Evolutionary conservation across 1,140 invertebrate genomes (phyloP).

Genomic region (Neomicropteryx cornuta): DNA sequence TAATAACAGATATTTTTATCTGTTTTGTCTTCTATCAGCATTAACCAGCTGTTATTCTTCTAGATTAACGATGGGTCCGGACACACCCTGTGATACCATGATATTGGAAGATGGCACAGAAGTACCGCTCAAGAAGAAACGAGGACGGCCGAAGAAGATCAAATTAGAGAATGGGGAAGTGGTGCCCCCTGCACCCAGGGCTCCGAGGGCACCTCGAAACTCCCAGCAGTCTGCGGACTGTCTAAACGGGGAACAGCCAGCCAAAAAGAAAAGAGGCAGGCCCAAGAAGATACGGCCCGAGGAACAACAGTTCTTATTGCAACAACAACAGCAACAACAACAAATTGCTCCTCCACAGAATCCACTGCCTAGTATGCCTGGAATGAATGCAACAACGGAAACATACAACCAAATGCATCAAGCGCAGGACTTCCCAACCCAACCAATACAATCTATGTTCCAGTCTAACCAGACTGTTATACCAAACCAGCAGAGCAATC

Average conservation of each 20-base stretch:
- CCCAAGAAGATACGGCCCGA: slow-evolving; percentile 71
- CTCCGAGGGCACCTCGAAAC: slow-evolving; percentile 36
- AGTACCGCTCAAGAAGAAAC: slow-evolving; percentile 74
- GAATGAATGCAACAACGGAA: neutral
- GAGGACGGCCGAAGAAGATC: slow-evolving; percentile 79
- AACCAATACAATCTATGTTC: neutral
- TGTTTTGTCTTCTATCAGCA: too few relatives aligned
- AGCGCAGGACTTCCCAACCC: neutral
- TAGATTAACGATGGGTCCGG: slow-evolving; percentile 39
- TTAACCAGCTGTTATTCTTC: too few relatives aligned
- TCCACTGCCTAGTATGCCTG: slow-evolving; percentile 4
- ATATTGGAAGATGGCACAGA: slow-evolving; percentile 46
- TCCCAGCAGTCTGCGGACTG: slow-evolving; percentile 22
- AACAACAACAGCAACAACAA: slow-evolving; percentile 27
- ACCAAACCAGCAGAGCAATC: too few relatives aligned
- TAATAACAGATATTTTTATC: too few relatives aligned
- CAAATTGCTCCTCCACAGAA: slow-evolving; percentile 5
- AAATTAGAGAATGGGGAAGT: slow-evolving; percentile 57
- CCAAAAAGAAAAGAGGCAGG: slow-evolving; percentile 73
- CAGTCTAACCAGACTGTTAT: neutral
- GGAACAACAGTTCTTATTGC: slow-evolving; percentile 34
- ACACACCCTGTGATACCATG: slow-evolving; percentile 33
- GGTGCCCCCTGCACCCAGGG: slow-evolving; percentile 42
- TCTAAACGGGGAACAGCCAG: slow-evolving; percentile 38
- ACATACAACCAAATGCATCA: neutral